phyloP scores from a whole-genome alignment of 2,797 vertebrate genomes.

The Hydrolagus colliei region DNA sequence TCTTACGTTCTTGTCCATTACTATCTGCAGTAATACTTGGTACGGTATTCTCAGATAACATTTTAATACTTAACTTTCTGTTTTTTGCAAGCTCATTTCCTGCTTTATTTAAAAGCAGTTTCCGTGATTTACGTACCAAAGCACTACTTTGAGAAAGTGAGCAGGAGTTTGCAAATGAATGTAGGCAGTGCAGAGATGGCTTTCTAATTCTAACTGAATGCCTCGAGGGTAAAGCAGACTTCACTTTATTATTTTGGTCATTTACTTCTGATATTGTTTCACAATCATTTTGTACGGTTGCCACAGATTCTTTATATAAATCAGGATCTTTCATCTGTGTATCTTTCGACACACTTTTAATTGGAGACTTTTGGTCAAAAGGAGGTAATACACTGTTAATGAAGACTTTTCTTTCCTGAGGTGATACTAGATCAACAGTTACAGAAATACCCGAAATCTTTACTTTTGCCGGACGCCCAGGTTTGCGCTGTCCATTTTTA shows the following conservation, averaged over 20 bases:
- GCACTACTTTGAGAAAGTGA: slow-evolving; percentile 72
- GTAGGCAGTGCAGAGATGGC: slow-evolving; percentile 75
- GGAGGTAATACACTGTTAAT: slow-evolving; percentile 65
- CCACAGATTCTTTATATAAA: background rate
- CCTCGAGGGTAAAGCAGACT: slow-evolving; percentile 52
- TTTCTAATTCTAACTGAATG: slow-evolving; percentile 76
- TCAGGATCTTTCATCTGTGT: background rate
- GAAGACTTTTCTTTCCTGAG: slow-evolving; percentile 77
- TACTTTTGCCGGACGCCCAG: slow-evolving; percentile 85
- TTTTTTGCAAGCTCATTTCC: slow-evolving; percentile 55
- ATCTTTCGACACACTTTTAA: background rate
- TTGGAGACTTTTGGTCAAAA: slow-evolving; percentile 49
- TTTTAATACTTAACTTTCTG: slow-evolving; percentile 52
- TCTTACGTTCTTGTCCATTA: slow-evolving; percentile 39
- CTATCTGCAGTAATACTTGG: slow-evolving; percentile 45
- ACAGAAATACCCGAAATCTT: slow-evolving; percentile 91
- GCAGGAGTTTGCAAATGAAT: slow-evolving; percentile 73
- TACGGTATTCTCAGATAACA: slow-evolving; percentile 47
- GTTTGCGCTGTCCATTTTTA: slow-evolving; percentile 54
- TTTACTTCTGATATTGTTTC: background rate
- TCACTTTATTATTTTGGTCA: background rate
- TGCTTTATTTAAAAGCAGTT: slow-evolving; percentile 71
- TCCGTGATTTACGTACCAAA: slow-evolving; percentile 70
- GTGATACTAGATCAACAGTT: slow-evolving; percentile 75
- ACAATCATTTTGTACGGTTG: slow-evolving; percentile 13